Evolutionary conservation across 1,140 invertebrate genomes (phyloP), one percentile per base, ranked within the genome.

Genomic region (fruit fly (Drosophila melanogaster)): DNA sequence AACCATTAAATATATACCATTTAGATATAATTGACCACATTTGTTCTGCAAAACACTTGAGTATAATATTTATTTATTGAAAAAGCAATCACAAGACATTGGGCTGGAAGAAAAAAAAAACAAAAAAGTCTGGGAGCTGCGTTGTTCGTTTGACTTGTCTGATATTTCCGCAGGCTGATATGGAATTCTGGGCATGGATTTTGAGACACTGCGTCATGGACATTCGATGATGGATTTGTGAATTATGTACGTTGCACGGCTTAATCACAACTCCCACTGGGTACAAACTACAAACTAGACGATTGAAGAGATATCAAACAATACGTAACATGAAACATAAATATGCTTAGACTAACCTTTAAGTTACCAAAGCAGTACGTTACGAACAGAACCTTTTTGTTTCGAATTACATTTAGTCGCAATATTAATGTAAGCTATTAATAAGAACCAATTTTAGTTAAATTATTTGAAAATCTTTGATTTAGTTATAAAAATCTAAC

Each of bases 1-100:
- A 77, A 46, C 44, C 26, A 24, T 35, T 54, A 74, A 57, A 66
- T 54, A 54, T 33, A 26, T 56, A 58, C 3, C n/a, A 43, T 35
- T 40, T 35, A 69, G 53, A 22, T 26, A 57, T 70, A 40, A 71
- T 70, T 49, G 17, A 49, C 35, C 12, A 14, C 65, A 65, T 15
- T 35, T 17, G 3, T 67, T 69, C 11, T 43, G 15, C 2, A 35
- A 67, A 70, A 56, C 26, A 47, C 7, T 50, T 35, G 44, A 66
- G 37, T 67, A 66, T 66, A 66, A 19, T 46, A 67, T 67, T 66
- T 51, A 66, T 41, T 66, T 26, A 49, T 64, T 47, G 43, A 62
- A 26, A n/a, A 66, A 64, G 19, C 30, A 65, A 64, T 41, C 59
- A 66, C 64, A 66, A 66, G 33, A 26, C 60, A 19, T 40, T 65